phyloP scores from a whole-genome alignment of 2,888 invertebrate species.

The Brachypalpus laphriformis region DNA sequence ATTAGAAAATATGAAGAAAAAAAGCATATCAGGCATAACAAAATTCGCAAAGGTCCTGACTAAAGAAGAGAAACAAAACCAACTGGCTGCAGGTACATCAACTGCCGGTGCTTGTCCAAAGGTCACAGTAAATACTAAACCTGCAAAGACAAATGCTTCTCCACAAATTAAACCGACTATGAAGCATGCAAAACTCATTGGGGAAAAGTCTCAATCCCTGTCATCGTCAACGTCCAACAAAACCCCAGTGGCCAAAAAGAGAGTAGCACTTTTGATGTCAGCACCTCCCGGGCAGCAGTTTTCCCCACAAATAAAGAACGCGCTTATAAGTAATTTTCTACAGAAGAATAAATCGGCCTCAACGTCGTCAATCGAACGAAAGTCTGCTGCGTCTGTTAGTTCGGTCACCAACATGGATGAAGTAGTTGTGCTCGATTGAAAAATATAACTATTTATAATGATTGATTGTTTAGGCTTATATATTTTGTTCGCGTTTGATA shows the following conservation, averaged over 20 bases:
- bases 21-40: constrained; percentile 75
- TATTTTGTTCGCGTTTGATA: constrained; percentile 47
- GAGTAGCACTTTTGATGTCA: constrained; percentile 79
- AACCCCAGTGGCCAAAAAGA: constrained; percentile 35
- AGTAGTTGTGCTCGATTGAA: constrained; percentile 45
- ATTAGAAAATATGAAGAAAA: constrained; percentile 53
- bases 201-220: background rate
- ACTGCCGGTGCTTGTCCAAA: background rate
- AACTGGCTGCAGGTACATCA: background rate
- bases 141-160: background rate
- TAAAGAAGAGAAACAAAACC: constrained; percentile 77
- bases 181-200: constrained; percentile 4
- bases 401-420: constrained; percentile 31
- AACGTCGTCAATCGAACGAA: background rate
- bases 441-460: constrained; percentile 26
- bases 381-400: background rate
- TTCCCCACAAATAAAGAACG: constrained; percentile 79
- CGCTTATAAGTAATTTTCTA: constrained; percentile 83
- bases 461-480: constrained; percentile 55
- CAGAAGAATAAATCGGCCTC: constrained; percentile 76
- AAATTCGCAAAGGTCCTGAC: constrained; percentile 80
- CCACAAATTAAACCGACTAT: constrained; percentile 14
- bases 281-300: constrained; percentile 80
- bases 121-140: background rate
- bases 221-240: background rate